Evolutionary conservation across 2,113 vertebrate genomes (phyloP), one percentile per base, ranked within the genome.

Genomic region (Phyllopteryx taeniolatus): DNA sequence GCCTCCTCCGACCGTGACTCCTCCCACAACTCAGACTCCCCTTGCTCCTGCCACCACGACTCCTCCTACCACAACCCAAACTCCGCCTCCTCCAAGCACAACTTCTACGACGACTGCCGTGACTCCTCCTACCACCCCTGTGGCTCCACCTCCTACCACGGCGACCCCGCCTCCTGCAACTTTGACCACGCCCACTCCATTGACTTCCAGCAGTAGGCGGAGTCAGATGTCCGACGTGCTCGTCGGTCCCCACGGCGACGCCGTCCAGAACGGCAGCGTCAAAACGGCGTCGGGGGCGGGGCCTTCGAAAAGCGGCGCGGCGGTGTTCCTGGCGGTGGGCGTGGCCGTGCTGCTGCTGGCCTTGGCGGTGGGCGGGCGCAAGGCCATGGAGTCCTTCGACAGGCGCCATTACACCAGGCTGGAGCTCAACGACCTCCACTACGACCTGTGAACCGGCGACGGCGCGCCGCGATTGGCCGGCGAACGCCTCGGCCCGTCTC

Each of bases 391-490:
- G 85, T 93, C 92, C 0, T 94, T 93, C 9, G 92, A 93, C 78
- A 77, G 92, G 11, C 91, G 93, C 1, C 93, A 93, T 67, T 94
- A 94, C 87, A 94, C 92, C 0, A 82, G 93, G 72, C 90, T 94
- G 85, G 93, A 94, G 82, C 92, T 94, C 12, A 93, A 93, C 10
- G 93, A 94, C 70, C 88, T 94, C 46, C 92, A 94, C 84, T 93
- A 93, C 0, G 93, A 93, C 75, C 89, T 93, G 66, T 93, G 70
- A 88, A 19, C 8, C 5, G 59, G 13, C 14, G 13, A 2, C 4
- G 11, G 4, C 57, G 57, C 51, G 17, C 19, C 17, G 5, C 51
- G 7, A 7, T 12, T 4, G 8, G 51, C 51, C 8, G 7, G 0
- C 27, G 27, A 27, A 27, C 27, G 27, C 27, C 27, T 27, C 27